These are phyloP conservation scores for Corythaixoides concolor DNA, from an alignment of 2,113 vertebrate genomes.

Conservation along the genomic window DNA sequence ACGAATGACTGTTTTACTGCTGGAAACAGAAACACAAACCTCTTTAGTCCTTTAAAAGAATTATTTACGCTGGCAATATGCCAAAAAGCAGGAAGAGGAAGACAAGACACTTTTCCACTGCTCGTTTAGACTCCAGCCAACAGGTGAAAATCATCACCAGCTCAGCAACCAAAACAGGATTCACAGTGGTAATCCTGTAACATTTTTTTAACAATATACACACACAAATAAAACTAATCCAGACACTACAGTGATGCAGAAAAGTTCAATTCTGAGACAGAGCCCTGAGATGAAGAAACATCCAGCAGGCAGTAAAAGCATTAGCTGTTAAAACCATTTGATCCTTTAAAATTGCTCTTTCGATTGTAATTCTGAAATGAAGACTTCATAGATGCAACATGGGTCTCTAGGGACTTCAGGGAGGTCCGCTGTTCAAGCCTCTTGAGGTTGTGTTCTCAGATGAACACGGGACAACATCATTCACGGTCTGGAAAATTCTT, in stretches of 20 bases:
- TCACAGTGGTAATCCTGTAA: neutral
- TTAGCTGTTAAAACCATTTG: neutral
- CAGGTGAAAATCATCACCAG: neutral
- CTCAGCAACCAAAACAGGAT: neutral
- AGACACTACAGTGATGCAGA: neutral
- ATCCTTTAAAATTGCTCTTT: neutral
- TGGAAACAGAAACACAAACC: slow-evolving; percentile 20
- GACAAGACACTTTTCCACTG: neutral
- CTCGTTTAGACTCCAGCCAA: neutral
- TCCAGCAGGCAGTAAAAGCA: neutral
- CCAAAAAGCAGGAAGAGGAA: neutral
- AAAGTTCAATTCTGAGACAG: neutral
- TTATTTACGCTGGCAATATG: neutral
- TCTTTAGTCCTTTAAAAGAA: neutral
- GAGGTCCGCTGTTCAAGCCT: neutral
- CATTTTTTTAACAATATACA: neutral
- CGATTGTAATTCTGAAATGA: neutral
- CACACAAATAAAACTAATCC: neutral
- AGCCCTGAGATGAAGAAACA: neutral
- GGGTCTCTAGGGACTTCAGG: neutral
- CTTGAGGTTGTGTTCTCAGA: neutral
- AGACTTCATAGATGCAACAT: neutral
- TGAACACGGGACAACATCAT: neutral
- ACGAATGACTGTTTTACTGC: neutral
- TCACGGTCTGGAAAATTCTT: neutral